A percentile compares a stretch with the other conserved stretches of the same genome.
phyloP scores from a whole-genome alignment of 2,888 invertebrate species.

The Troides helena region DNA sequence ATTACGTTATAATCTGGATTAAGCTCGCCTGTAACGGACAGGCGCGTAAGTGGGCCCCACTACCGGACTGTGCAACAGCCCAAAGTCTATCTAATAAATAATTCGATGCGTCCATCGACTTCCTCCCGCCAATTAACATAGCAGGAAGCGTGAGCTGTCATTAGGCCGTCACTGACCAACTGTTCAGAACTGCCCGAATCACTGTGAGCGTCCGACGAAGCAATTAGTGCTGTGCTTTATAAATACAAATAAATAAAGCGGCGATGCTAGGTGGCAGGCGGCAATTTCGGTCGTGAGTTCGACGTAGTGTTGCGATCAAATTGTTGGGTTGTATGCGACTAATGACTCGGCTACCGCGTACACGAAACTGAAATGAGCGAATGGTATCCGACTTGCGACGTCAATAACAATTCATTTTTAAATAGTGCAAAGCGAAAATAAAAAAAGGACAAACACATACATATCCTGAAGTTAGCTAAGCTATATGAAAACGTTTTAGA shows the following conservation, averaged over 20 bases:
- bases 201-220: conserved; percentile 62
- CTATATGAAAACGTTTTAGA: too few species aligned
- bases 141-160: conserved; percentile 76
- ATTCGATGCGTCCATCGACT: conserved; percentile 71
- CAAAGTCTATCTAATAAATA: conserved; percentile 71
- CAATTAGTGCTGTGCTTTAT: conserved; percentile 74
- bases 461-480: too few species aligned
- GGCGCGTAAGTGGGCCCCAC: conserved; percentile 67
- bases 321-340: conserved; percentile 70
- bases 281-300: conserved; percentile 65
- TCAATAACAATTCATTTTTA: too few species aligned
- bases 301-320: conserved; percentile 54
- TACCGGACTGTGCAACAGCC: conserved; percentile 60
- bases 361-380: too few species aligned
- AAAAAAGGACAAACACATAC: too few species aligned
- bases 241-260: conserved; percentile 77
- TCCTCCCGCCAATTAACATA: conserved; percentile 73
- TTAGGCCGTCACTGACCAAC: conserved; percentile 76
- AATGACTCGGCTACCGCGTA: conserved; percentile 53
- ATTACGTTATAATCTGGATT: conserved; percentile 76
- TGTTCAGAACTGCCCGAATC: conserved; percentile 66
- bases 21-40: conserved; percentile 67
- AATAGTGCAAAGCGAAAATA: too few species aligned
- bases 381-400: too few species aligned
- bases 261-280: conserved; percentile 69